Evolutionary conservation across 2,888 invertebrate species (phyloP).

Genomic region (Apamea sordens): DNA sequence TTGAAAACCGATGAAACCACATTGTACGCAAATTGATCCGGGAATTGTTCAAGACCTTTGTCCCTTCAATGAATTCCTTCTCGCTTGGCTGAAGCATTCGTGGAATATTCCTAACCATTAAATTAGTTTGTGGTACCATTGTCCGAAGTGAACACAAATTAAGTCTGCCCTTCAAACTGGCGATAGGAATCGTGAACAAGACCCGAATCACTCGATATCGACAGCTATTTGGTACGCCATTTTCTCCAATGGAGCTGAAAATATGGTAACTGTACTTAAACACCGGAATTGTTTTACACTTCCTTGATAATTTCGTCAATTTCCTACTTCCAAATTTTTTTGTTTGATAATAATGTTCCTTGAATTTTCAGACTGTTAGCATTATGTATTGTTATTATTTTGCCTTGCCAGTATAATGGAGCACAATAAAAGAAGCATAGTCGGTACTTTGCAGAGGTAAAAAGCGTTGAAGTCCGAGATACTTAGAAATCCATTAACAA

Average conservation of each 20-base stretch:
- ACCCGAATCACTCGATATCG: constrained; percentile 48
- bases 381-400: constrained; percentile 8
- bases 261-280: constrained; percentile 13
- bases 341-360: not conserved
- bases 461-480: constrained; percentile 8
- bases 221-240: constrained; percentile 25
- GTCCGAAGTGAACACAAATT: constrained; percentile 46
- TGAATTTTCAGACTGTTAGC: not conserved
- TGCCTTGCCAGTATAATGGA: not conserved
- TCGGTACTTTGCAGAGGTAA: not conserved
- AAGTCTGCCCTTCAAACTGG: constrained; percentile 35
- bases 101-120: constrained; percentile 33
- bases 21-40: constrained; percentile 49
- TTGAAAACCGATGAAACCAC: constrained; percentile 10
- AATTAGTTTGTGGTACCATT: constrained; percentile 39
- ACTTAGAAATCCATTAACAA: constrained; percentile 49
- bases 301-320: constrained; percentile 31
- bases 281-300: constrained; percentile 36
- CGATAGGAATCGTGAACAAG: constrained; percentile 27
- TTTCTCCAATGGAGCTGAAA: constrained; percentile 24
- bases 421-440: not conserved
- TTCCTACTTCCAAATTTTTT: constrained; percentile 47
- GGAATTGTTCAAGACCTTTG: constrained; percentile 53
- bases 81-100: constrained; percentile 23
- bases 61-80: constrained; percentile 27